Conservation (phyloP, 2,888 invertebrate species). For the Selenia dentaria region DNA sequence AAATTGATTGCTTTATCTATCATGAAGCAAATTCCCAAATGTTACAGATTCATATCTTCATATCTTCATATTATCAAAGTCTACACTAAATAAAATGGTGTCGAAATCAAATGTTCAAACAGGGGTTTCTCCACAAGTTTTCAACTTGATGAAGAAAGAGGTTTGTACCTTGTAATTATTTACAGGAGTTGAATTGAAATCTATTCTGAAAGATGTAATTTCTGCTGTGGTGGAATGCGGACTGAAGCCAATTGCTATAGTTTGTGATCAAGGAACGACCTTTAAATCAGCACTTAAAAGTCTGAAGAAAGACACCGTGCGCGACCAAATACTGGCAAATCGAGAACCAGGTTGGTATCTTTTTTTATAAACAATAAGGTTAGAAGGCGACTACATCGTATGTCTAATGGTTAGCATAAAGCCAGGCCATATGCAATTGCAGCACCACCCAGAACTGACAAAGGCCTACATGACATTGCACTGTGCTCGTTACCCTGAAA, state of each 20-base stretch:
- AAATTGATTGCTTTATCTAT: slow-evolving; percentile 11
- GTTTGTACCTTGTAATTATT: background rate
- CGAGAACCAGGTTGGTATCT: slow-evolving; percentile 1
- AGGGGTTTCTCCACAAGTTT: background rate
- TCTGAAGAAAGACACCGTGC: slow-evolving; percentile 1
- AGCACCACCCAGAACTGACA: too few relatives aligned
- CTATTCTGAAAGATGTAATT: slow-evolving; percentile 12
- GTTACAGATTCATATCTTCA: slow-evolving; percentile 7
- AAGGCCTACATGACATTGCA: too few relatives aligned
- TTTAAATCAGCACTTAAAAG: slow-evolving; percentile 2
- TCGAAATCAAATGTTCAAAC: background rate
- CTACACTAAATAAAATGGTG: slow-evolving; percentile 1
- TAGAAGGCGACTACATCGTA: too few relatives aligned
- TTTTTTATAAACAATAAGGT: too few relatives aligned
- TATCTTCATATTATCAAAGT: slow-evolving; percentile 1
- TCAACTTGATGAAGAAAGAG: background rate
- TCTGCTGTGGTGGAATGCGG: slow-evolving; percentile 6
- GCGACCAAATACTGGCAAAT: slow-evolving; percentile 7
- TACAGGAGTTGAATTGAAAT: slow-evolving; percentile 5
- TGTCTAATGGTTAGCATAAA: too few relatives aligned
- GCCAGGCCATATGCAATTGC: too few relatives aligned
- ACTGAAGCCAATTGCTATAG: slow-evolving; percentile 9
- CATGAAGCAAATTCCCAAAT: slow-evolving; percentile 12
- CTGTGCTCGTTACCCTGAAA: too few relatives aligned
- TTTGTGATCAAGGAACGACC: slow-evolving; percentile 4